These are phyloP conservation scores for Psammodynastes pulverulentus DNA, from an alignment of 2,113 vertebrate species.

Conservation along the genomic window DNA sequence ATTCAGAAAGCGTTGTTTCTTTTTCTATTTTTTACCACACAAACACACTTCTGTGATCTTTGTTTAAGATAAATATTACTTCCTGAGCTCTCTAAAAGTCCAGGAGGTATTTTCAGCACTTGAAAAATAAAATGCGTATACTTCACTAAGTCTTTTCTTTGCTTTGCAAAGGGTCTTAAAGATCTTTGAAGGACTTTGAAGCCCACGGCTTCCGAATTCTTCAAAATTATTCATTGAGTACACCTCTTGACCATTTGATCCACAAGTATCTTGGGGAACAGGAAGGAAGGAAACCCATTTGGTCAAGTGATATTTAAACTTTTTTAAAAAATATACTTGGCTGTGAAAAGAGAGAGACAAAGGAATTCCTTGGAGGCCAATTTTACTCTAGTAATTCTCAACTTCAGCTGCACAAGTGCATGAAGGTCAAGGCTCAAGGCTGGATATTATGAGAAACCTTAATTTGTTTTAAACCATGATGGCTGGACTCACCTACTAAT, in stretches of 20 bases:
- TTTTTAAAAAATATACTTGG: neutral
- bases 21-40: constrained; percentile 41
- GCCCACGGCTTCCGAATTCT: constrained; percentile 32
- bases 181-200: constrained; percentile 49
- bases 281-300: constrained; percentile 34
- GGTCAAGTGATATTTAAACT: constrained; percentile 53
- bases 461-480: neutral
- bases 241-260: neutral
- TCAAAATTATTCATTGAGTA: neutral
- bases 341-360: neutral
- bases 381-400: neutral
- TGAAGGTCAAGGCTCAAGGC: neutral
- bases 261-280: constrained; percentile 54
- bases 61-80: constrained; percentile 9
- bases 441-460: neutral
- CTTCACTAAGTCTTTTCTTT: neutral
- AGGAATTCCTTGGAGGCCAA: neutral
- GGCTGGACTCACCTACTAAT: neutral
- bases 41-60: constrained; percentile 27
- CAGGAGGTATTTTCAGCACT: constrained; percentile 47
- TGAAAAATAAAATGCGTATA: neutral
- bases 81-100: constrained; percentile 49
- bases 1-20: constrained; percentile 6
- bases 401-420: neutral
- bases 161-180: neutral